Base-by-base conservation (phyloP, 2,797 vertebrate species). In the Lateolabrax maculatus region DNA sequence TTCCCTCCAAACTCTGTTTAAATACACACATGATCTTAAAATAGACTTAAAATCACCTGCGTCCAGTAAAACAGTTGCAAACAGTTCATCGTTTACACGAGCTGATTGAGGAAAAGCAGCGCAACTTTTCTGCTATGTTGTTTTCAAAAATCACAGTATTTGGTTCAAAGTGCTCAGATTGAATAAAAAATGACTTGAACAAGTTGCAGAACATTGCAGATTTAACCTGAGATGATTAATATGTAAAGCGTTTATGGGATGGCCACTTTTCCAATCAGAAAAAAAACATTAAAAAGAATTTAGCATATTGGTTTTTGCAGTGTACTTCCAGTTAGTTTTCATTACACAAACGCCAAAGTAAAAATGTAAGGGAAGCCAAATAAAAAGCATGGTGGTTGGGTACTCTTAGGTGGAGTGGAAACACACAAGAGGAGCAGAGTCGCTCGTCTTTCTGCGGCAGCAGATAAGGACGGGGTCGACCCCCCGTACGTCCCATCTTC, bases 401-500 rank as follows among this genome's bases (percentile, higher is more conserved):
- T 36, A 53, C 58, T 55, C 70, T 58, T 37, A 68, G 76, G 76
- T 83, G 44, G 21, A 66, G 57, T 36, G 70, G 44, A 36, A 77
- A 81, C 64, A 66, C 75, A 49, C 1, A 23, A 70, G 63, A 77
- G 73, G 71, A 51, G 44, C 44, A 19, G 39, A 74, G 76, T 15
- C 58, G 70, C 82, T 81, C 1, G 37, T 79, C 76, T 88, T 60
- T 87, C 77, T 88, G 90, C 81, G 57, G 21, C 57, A 27, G 84
- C 63, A 90, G 94, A 95, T 95, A 95, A 95, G 88, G 66, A 65
- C 2, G 69, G 15, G 84, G 87, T 87, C 89, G 79, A 79, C 87
- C 88, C 84, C 79, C 67, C 66, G 3, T 19, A 39, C 46, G 23
- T 25, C 75, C 81, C 85, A 61, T 76, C 85, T 83, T 39, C 63